Conservation (phyloP, 2,888 invertebrate species). For the Uloborus plumipes region DNA sequence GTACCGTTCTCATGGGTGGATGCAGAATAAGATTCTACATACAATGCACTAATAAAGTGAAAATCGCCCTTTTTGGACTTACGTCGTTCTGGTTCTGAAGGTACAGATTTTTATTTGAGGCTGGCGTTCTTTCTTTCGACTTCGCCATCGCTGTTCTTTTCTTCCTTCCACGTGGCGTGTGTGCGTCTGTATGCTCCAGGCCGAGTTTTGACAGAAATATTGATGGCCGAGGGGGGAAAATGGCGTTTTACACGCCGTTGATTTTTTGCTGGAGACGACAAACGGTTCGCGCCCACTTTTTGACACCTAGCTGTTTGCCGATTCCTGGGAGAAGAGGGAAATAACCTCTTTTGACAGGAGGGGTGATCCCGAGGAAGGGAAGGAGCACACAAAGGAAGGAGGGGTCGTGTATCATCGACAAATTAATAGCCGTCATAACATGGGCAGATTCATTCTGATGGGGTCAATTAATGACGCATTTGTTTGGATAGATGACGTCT, state of each 20-base stretch:
- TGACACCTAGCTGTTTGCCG: conserved; percentile 3
- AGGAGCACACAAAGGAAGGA: no score
- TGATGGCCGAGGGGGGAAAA: conserved; percentile 10
- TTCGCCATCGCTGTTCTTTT: background rate
- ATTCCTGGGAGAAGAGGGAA: conserved; percentile 4
- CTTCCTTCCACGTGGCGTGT: background rate
- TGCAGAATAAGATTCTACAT: no score
- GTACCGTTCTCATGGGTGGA: no score
- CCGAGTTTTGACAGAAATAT: conserved; percentile 30
- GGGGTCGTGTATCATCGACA: no score
- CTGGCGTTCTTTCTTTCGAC: conserved; percentile 1
- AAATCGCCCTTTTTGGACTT: no score
- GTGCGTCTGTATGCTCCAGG: conserved; percentile 2
- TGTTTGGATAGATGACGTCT: no score
- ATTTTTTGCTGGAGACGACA: conserved; percentile 12
- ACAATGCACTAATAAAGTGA: no score
- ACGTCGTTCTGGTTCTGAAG: no score
- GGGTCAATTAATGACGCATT: no score
- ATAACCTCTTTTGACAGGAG: conserved; percentile 10
- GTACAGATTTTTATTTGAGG: background rate
- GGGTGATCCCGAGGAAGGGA: no score
- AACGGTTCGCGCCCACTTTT: conserved; percentile 12
- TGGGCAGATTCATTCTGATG: no score
- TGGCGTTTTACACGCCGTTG: conserved; percentile 14
- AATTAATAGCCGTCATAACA: no score